Conservation (phyloP, 2,888 invertebrate species). For the Blastobasis adustella region DNA sequence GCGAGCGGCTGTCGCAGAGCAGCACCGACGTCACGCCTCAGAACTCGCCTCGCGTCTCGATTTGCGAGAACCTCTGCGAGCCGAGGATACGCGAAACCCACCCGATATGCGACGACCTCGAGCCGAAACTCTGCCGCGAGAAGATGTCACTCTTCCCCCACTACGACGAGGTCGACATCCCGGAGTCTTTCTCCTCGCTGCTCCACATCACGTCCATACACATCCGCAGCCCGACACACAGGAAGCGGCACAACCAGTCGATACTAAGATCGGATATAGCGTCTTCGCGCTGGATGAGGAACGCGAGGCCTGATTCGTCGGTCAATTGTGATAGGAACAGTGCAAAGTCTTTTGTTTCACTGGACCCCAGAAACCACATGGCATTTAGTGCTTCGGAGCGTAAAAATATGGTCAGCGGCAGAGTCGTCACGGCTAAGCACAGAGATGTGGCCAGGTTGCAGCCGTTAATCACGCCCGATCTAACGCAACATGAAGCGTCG, state of each 20-base stretch:
- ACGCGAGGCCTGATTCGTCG: slow-evolving; percentile 56
- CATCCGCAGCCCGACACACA: slow-evolving; percentile 48
- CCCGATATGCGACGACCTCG: slow-evolving; percentile 13
- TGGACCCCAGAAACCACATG: slow-evolving; percentile 48
- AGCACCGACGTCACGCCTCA: slow-evolving; percentile 63
- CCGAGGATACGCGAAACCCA: slow-evolving; percentile 31
- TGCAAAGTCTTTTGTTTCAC: slow-evolving; percentile 64
- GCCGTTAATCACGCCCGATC: slow-evolving; percentile 51
- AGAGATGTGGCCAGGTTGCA: slow-evolving; percentile 50
- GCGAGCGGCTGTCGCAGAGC: slow-evolving; percentile 59
- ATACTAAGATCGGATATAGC: slow-evolving; percentile 62
- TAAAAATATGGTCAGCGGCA: slow-evolving; percentile 35
- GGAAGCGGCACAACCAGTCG: slow-evolving; percentile 49
- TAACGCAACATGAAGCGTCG: slow-evolving; percentile 33
- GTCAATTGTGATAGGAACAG: slow-evolving; percentile 60
- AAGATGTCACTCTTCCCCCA: slow-evolving; percentile 36
- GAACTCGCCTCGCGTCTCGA: slow-evolving; percentile 54
- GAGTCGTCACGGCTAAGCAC: slow-evolving; percentile 55
- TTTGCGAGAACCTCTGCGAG: slow-evolving; percentile 35
- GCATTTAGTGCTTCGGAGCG: slow-evolving; percentile 49
- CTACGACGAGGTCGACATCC: slow-evolving; percentile 39
- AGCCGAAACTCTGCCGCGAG: slow-evolving; percentile 40
- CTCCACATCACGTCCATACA: slow-evolving; percentile 65
- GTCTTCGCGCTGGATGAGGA: slow-evolving; percentile 66
- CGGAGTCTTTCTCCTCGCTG: slow-evolving; percentile 56